Base-by-base conservation (phyloP, 2,888 invertebrate species). In the Petrophora chlorosata region DNA sequence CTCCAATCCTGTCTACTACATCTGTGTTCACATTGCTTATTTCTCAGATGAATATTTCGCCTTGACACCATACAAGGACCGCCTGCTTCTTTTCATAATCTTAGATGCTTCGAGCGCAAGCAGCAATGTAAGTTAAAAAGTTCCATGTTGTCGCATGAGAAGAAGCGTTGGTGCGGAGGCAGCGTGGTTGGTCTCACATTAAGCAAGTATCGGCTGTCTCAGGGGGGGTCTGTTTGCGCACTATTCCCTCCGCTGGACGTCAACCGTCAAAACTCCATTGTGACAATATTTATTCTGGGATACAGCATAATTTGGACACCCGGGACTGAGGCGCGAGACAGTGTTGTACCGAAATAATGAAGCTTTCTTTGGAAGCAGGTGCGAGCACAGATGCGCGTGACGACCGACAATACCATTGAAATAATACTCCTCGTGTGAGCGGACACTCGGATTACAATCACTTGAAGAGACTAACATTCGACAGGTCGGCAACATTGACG, bases 211-310 rank as follows among this genome's bases (percentile, higher is more conserved):
- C 66, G 67, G 59, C 52, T 62, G 72, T 66, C 73, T 73, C 73
- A 47, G 53, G 73, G 77, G 79, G 72, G 77, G 76, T 73, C 77
- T 63, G 62, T 66, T 67, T 68, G 56, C 59, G 58, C 29, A 30
- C 44, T 35, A 40, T 48, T 51, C 44, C 5, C 41, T 30, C 39
- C 19, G 23, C 22, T 44, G 23, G 32, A 56, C 56, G 56, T 56
- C 49, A 49, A 33, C 43, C 53, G 63, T 66, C 61, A 61, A 59
- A 61, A 58, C 59, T 59, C 56, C 56, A 64, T 64, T 63, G 64
- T 61, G 62, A 65, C 67, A 71, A 69, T 71, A 68, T 68, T 67
- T 66, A 61, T 63, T 66, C 56, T 53, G 56, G 58, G 54, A 61
- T 55, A 52, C 42, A 40, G 49, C 48, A 60, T 61, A 52, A 59